Evolutionary conservation across 2,888 invertebrate genomes (phyloP).

Genomic region (Acronicta aceris): DNA sequence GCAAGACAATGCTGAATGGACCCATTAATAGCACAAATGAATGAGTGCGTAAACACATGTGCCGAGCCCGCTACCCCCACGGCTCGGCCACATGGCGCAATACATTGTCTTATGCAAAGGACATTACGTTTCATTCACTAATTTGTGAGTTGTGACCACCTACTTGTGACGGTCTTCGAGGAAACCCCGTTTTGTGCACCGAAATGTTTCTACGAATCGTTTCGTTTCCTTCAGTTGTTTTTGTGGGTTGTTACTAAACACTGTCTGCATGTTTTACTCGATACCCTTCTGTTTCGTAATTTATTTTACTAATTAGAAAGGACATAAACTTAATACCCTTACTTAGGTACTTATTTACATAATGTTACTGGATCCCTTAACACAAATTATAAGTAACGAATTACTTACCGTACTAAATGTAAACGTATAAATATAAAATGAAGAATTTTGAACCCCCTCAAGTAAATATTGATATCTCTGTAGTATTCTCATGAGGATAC

Average conservation of each 20-base stretch:
- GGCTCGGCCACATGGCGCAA: constrained; percentile 75
- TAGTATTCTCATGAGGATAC: constrained; percentile 6
- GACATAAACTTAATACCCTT: too few species aligned
- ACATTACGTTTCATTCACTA: constrained; percentile 80
- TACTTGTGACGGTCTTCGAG: constrained; percentile 71
- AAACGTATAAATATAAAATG: too few species aligned
- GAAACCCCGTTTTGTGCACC: constrained; percentile 76
- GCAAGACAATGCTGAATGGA: constrained; percentile 87
- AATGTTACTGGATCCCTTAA: too few species aligned
- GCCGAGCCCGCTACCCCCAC: constrained; percentile 72
- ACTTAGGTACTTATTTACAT: too few species aligned
- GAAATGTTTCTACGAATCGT: constrained; percentile 61
- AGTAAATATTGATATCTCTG: constrained; percentile 2
- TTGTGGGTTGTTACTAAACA: constrained; percentile 22
- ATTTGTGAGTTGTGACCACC: constrained; percentile 64
- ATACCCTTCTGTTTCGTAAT: constrained; percentile 4
- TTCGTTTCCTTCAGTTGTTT: constrained; percentile 60
- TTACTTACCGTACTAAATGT: too few species aligned
- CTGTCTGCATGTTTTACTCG: constrained; percentile 19
- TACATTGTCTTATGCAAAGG: constrained; percentile 85
- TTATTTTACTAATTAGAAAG: too few species aligned
- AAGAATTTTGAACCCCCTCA: too few species aligned
- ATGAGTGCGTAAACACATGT: constrained; percentile 87
- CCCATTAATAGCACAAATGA: constrained; percentile 86
- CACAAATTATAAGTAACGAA: too few species aligned